phyloP scores from a whole-genome alignment of 2,113 vertebrate genomes.

The Megaleporinus macrocephalus region DNA sequence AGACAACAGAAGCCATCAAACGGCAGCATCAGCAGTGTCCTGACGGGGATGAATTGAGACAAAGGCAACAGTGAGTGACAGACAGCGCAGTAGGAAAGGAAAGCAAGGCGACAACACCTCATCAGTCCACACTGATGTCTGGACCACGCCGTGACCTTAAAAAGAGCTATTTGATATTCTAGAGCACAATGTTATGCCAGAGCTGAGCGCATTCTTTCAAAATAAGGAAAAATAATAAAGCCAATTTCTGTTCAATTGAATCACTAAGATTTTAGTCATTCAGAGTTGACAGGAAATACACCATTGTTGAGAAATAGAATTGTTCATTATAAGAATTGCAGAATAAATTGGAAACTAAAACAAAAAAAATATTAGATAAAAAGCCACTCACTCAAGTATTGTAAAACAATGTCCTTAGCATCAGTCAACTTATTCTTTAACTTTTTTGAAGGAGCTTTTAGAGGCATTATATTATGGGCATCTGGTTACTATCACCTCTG shows the following conservation, averaged over 20 bases:
- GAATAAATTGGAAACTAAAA: too few relatives aligned
- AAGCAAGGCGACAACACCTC: slow-evolving; percentile 55
- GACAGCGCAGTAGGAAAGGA: slow-evolving; percentile 56
- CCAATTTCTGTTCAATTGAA: not conserved
- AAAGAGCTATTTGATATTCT: slow-evolving; percentile 50
- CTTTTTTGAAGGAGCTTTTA: too few relatives aligned
- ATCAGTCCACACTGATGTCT: slow-evolving; percentile 57
- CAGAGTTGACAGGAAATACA: too few relatives aligned
- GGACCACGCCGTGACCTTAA: slow-evolving; percentile 11
- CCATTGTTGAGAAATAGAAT: too few relatives aligned
- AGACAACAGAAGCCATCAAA: slow-evolving; percentile 54
- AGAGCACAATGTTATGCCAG: not conserved
- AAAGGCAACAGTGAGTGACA: slow-evolving; percentile 74
- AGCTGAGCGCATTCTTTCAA: slow-evolving; percentile 55
- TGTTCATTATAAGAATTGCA: too few relatives aligned
- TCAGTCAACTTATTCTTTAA: too few relatives aligned
- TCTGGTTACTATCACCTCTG: too few relatives aligned
- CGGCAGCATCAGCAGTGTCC: slow-evolving; percentile 62
- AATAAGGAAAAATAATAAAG: slow-evolving; percentile 70
- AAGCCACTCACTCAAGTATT: too few relatives aligned
- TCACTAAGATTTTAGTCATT: too few relatives aligned
- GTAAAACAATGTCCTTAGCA: too few relatives aligned
- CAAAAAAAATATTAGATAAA: too few relatives aligned
- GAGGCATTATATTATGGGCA: too few relatives aligned
- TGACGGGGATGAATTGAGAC: slow-evolving; percentile 73